Percentiles rank a stretch among this genome's conserved stretches.
Evolutionary conservation across 2,888 invertebrate species (phyloP).

Genomic region (Drosophila nr. fundita): DNA sequence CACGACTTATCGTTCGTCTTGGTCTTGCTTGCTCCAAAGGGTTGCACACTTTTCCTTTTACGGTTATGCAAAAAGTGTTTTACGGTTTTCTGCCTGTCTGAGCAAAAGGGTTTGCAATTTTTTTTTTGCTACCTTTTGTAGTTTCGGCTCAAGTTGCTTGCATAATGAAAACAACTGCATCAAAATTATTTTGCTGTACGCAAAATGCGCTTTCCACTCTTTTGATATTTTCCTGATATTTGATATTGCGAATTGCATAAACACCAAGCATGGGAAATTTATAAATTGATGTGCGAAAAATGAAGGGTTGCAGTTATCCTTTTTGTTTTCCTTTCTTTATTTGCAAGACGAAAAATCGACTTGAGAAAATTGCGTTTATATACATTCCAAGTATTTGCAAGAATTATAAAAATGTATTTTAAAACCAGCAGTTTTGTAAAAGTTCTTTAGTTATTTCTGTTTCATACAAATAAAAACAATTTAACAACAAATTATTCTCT

Average conservation of each 20-base stretch:
- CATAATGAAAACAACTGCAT: slow-evolving; percentile 27
- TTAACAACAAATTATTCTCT: not conserved
- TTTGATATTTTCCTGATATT: slow-evolving; percentile 63
- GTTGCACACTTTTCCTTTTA: slow-evolving; percentile 49
- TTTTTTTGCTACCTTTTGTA: slow-evolving; percentile 11
- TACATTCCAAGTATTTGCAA: not conserved
- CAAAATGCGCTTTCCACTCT: slow-evolving; percentile 61
- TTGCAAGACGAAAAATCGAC: slow-evolving; percentile 13
- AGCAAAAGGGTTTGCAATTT: slow-evolving; percentile 57
- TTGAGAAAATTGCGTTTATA: slow-evolving; percentile 33
- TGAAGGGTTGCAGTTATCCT: slow-evolving; percentile 57
- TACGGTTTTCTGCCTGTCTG: slow-evolving; percentile 71
- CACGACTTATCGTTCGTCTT: slow-evolving; percentile 15
- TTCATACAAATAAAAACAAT: not conserved
- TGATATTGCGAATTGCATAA: slow-evolving; percentile 75
- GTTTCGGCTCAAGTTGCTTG: slow-evolving; percentile 29
- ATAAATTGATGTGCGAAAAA: slow-evolving; percentile 49
- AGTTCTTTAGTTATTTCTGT: not conserved
- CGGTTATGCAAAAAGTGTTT: slow-evolving; percentile 59
- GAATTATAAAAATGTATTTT: not conserved
- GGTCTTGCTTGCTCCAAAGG: slow-evolving; percentile 48
- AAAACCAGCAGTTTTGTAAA: rapidly evolving
- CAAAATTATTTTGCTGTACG: slow-evolving; percentile 56
- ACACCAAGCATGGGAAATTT: slow-evolving; percentile 73
- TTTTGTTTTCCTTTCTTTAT: slow-evolving; percentile 9